Evolutionary conservation across 2,888 invertebrate genomes (phyloP).

Genomic region (Himalopsyche japonica): DNA sequence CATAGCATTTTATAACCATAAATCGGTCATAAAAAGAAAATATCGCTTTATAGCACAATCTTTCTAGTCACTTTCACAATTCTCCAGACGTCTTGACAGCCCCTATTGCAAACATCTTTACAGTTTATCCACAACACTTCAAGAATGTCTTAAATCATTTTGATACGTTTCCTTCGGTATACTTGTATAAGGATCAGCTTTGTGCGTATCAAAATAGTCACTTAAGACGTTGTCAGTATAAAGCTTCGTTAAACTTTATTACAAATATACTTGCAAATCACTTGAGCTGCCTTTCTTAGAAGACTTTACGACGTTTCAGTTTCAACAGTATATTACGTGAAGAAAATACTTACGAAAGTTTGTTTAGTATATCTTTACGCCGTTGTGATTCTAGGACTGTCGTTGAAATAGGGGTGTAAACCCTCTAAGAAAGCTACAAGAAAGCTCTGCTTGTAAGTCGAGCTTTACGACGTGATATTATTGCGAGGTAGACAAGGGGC

Average conservation of each 20-base stretch:
- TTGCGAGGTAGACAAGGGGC: slow-evolving; percentile 3
- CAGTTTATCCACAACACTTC: background rate
- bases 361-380: background rate
- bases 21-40: background rate
- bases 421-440: slow-evolving; percentile 30
- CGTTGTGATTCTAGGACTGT: background rate
- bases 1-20: background rate
- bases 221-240: background rate
- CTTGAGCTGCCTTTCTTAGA: background rate
- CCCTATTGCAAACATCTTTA: slow-evolving; percentile 1
- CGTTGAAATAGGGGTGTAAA: background rate
- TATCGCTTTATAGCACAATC: slow-evolving; percentile 1
- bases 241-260: background rate
- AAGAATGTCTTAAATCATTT: background rate
- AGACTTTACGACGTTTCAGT: background rate
- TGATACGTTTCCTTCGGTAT: background rate
- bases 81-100: slow-evolving; percentile 35
- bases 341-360: background rate
- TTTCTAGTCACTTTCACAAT: slow-evolving; percentile 29
- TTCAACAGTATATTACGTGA: background rate
- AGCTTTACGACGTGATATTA: slow-evolving; percentile 3
- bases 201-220: background rate
- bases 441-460: slow-evolving; percentile 13
- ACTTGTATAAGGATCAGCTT: background rate
- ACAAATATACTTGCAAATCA: background rate